Conservation (phyloP, 2,888 invertebrate species). For the Bursaphelenchus okinawaensis region DNA sequence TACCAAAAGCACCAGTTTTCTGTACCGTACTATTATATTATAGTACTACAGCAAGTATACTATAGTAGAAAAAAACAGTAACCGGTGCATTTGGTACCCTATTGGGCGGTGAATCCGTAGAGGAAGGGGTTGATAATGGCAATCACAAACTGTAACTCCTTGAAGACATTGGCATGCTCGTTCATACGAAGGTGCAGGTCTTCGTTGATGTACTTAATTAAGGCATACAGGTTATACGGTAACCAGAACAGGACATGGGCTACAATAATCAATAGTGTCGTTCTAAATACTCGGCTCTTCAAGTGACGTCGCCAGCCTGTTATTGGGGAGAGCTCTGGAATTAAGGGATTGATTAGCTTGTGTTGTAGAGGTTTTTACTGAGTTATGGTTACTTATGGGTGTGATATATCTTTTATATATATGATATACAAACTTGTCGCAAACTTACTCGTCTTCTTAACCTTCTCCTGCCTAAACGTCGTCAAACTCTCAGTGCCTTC, state of each 20-base stretch:
- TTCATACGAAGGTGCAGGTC: slow-evolving; percentile 32
- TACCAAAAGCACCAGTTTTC: too few species aligned
- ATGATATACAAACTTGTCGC: background rate
- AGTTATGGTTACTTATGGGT: background rate
- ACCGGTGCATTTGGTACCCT: background rate
- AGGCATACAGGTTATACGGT: slow-evolving; percentile 50
- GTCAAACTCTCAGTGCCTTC: background rate
- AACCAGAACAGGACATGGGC: slow-evolving; percentile 54
- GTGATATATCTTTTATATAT: too few species aligned
- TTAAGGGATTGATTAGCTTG: background rate
- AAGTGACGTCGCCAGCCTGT: slow-evolving; percentile 46
- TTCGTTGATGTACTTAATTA: slow-evolving; percentile 44
- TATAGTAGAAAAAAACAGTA: too few species aligned
- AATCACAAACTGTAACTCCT: slow-evolving; percentile 55
- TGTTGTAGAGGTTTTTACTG: slow-evolving; percentile 3
- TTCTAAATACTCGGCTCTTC: slow-evolving; percentile 42
- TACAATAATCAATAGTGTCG: slow-evolving; percentile 53
- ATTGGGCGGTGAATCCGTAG: slow-evolving; percentile 40
- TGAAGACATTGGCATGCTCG: slow-evolving; percentile 48
- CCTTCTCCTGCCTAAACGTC: background rate
- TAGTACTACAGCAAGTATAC: too few species aligned
- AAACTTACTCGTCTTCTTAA: background rate
- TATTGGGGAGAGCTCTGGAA: background rate
- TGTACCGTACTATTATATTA: too few species aligned
- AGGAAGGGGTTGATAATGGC: slow-evolving; percentile 55